Base-by-base conservation (phyloP, 2,797 vertebrate genomes). In the Phoxinus dragarum region DNA sequence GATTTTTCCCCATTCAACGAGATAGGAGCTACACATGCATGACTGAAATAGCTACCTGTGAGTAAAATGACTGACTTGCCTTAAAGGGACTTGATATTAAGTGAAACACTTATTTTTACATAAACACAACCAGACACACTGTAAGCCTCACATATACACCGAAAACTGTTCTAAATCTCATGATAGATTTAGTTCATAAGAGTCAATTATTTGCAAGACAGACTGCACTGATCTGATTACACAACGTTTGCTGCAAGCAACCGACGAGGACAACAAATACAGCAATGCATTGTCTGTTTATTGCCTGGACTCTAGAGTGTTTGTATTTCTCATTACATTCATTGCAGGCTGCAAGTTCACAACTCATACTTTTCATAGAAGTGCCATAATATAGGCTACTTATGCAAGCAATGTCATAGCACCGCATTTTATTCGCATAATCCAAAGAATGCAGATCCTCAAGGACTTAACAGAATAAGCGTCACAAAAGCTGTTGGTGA, bases 191-290 rank as follows among this genome's bases (percentile, higher is more conserved):
- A 36, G 49, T 75, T 54, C 49, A 75, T 75, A 54, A 75, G 19
- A 75, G 73, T 75, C 49, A 54, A 54, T 75, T 54, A 75, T 75
- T 36, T 75, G 47, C 73, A 74, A 74, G 47, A 74, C 17, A 74
- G 9, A 74, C 31, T 64, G 3, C 27, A 64, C 61, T 64, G 61
- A 64, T 64, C 27, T 31, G 61, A 64, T 64, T 64, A 31, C 27
- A 64, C 61, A 31, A 16, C 1, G 5, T 64, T 64, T 64, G 27
- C 61, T 74, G 72, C 27, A 54, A 21, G 47, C 10, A 36, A 34
- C 47, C 31, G 1, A 34, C 5, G 6, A 75, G 19, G 47, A 36
- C 47, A 36, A 7, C 47, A 54, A 23, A 36, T 36, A 4, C 5
- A 73, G n/a, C n/a, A 17, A 31, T 36, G 47, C 6, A 31, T 36